Conservation (phyloP, 2,888 invertebrate species). For the Melikaiella ostensackeni region DNA sequence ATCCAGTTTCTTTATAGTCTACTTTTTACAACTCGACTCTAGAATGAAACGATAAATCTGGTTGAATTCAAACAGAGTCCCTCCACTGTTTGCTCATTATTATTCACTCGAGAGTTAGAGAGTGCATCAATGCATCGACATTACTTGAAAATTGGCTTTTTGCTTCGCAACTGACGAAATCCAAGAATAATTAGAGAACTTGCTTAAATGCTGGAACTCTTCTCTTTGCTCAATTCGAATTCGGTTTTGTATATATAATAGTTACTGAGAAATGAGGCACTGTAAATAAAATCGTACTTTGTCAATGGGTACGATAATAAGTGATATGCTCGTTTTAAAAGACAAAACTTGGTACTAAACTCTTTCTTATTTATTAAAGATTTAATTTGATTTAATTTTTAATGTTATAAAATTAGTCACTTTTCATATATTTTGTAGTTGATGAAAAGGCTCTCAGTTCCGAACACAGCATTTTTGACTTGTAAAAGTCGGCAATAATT, state of each 20-base stretch:
- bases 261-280: conserved; percentile 23
- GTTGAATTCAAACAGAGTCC: conserved; percentile 63
- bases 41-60: conserved; percentile 63
- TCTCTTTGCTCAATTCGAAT: conserved; percentile 32
- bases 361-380: not conserved
- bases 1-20: conserved; percentile 40
- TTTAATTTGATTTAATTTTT: not conserved
- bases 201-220: not conserved
- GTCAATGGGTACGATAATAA: conserved; percentile 5
- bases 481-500: not conserved
- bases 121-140: conserved; percentile 49
- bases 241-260: conserved; percentile 28
- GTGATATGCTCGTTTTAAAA: conserved; percentile 5
- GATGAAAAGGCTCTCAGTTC: not conserved
- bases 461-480: not conserved
- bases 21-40: conserved; percentile 49
- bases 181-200: not conserved
- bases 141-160: conserved; percentile 46
- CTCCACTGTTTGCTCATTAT: conserved; percentile 69
- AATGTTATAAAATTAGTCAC: not conserved
- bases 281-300: conserved; percentile 27
- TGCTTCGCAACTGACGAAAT: conserved; percentile 42
- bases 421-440: no score
- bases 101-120: conserved; percentile 45
- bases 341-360: conserved; percentile 11